Conservation (phyloP, 2,797 vertebrate species). For the Ambastaia sidthimunki region DNA sequence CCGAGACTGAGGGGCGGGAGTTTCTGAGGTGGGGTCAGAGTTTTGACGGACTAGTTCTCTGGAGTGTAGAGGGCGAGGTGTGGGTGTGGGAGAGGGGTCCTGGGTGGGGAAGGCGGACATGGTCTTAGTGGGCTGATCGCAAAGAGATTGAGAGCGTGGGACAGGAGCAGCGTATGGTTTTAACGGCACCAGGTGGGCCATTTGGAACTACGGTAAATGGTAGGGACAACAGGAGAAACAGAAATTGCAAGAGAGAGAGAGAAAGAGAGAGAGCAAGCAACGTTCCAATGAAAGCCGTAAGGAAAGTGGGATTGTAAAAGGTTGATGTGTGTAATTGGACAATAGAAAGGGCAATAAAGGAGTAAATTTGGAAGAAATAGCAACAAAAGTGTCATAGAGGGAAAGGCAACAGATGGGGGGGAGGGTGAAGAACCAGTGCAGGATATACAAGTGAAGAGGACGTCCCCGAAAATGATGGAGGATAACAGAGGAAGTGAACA, state of each 20-base stretch:
- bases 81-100: constrained; percentile 83
- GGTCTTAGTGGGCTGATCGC: constrained; percentile 92
- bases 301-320: not conserved
- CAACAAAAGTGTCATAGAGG: not conserved
- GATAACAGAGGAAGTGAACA: constrained; percentile 29
- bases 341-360: not conserved
- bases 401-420: not conserved
- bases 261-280: constrained; percentile 35
- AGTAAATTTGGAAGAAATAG: not conserved
- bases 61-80: constrained; percentile 80
- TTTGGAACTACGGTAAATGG: constrained; percentile 81
- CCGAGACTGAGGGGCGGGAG: constrained; percentile 77
- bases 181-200: constrained; percentile 90
- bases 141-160: constrained; percentile 92
- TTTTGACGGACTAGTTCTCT: constrained; percentile 89
- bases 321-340: not conserved
- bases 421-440: constrained; percentile 21
- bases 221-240: constrained; percentile 27
- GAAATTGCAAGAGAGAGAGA: constrained; percentile 45
- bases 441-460: constrained; percentile 43
- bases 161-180: constrained; percentile 92
- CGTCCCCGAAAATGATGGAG: constrained; percentile 27
- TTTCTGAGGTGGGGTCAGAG: constrained; percentile 93
- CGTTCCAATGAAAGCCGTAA: constrained; percentile 18
- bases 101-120: constrained; percentile 91